Evolutionary conservation across 2,113 vertebrate species (phyloP).

Genomic region (Prunella himalayana): DNA sequence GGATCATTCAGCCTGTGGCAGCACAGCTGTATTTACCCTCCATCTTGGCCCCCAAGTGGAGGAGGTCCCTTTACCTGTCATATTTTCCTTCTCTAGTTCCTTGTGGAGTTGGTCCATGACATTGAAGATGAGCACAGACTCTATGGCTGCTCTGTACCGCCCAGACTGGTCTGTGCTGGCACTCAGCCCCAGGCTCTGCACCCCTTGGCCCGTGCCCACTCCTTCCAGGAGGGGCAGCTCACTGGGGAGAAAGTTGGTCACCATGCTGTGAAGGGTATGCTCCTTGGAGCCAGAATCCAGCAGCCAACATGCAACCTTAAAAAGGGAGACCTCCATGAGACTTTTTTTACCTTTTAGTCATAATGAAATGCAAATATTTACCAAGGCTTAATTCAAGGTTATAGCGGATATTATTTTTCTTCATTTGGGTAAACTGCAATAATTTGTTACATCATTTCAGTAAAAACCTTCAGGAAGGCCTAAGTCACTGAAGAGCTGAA

Average conservation of each 20-base stretch:
- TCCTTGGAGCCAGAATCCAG: constrained; percentile 87
- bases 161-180: constrained; percentile 73
- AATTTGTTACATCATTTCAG: background rate
- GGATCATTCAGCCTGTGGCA: background rate
- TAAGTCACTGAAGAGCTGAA: background rate
- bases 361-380: background rate
- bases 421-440: background rate
- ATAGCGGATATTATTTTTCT: background rate
- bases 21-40: background rate
- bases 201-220: constrained; percentile 70
- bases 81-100: constrained; percentile 80
- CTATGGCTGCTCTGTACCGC: constrained; percentile 83
- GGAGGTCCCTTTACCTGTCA: constrained; percentile 74
- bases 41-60: background rate
- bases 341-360: background rate
- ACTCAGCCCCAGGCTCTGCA: constrained; percentile 79
- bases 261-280: constrained; percentile 88
- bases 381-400: background rate
- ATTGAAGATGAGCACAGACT: constrained; percentile 80
- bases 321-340: background rate
- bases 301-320: constrained; percentile 92
- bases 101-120: constrained; percentile 80
- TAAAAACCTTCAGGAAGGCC: background rate
- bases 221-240: constrained; percentile 86
- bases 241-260: constrained; percentile 82